Percentiles rank a stretch among this genome's conserved stretches.
phyloP scores from a whole-genome alignment of 2,888 invertebrate genomes.

The Parnassius apollo region DNA sequence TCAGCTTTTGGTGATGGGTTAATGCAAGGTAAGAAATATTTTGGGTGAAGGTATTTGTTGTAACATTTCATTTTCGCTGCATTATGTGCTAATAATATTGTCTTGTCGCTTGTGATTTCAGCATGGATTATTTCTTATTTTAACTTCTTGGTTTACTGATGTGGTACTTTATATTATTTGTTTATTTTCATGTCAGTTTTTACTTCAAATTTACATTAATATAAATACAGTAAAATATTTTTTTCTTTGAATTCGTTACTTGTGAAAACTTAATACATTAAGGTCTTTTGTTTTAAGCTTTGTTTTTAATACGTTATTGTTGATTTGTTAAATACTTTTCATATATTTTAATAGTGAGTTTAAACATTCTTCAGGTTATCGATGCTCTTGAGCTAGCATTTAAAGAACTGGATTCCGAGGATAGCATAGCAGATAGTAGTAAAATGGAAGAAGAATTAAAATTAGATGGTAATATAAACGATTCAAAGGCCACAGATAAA shows the following conservation, averaged over 20 bases:
- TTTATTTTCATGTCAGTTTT: background rate
- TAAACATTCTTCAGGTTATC: conserved; percentile 71
- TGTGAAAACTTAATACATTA: conserved; percentile 1
- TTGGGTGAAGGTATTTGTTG: conserved; percentile 49
- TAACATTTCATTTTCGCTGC: conserved; percentile 57
- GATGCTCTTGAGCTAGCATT: conserved; percentile 84
- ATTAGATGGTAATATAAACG: conserved; percentile 38
- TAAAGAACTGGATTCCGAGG: conserved; percentile 82
- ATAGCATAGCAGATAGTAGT: conserved; percentile 44
- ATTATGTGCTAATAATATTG: conserved; percentile 42
- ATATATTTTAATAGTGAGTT: background rate
- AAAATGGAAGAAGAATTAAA: conserved; percentile 62
- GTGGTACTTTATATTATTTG: conserved; percentile 22
- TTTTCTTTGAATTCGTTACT: background rate
- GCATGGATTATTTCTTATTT: conserved; percentile 33
- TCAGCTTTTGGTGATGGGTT: conserved; percentile 72
- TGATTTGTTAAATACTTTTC: conserved; percentile 13
- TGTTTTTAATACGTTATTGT: conserved; percentile 23
- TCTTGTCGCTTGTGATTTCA: conserved; percentile 34
- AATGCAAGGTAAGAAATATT: conserved; percentile 60
- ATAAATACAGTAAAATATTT: no score
- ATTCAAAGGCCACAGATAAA: conserved; percentile 34
- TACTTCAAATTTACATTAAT: no score
- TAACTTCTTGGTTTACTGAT: conserved; percentile 20
- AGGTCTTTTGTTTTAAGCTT: conserved; percentile 21